Evolutionary conservation across 2,113 vertebrate genomes (phyloP), one percentile per base, ranked within the genome.

Genomic region (Pogonocichla stellata): DNA sequence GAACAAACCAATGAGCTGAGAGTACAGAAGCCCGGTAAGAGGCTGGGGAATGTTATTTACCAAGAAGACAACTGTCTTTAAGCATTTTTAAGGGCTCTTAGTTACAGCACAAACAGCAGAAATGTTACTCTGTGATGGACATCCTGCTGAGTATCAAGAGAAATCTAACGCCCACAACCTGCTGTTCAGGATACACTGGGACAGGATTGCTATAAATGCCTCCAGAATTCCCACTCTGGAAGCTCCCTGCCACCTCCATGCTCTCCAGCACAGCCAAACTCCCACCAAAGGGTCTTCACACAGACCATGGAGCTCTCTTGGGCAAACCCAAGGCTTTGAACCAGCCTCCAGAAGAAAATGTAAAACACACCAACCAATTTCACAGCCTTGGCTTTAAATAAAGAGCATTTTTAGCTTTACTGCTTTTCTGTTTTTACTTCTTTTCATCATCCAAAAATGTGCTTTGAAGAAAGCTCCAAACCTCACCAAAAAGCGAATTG

Each of bases 401-500:
- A 12, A 47, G 7, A 79, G 13, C 9, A 33, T 38, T 81, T 48
- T 82, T 36, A 48, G 51, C 61, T 62, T 72, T 34, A 60, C 26
- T 62, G 38, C 42, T 70, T 69, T 58, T 48, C 38, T 57, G 28
- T 43, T 62, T 70, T 72, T 8, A 47, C 33, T 74, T 28, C 51
- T 81, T 93, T 71, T 56, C 33, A 48, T 72, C 20, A 51, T 42
- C 12, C 29, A 71, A 58, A 71, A 24, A 40, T 7, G 14, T 11
- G 18, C 53, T 95, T 83, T 78, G 74, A 92, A 87, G 73, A 67
- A 90, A 72, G 48, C n/a, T 85, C 53, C 66, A 94, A 78, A 50
- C 26, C 40, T 71, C 66, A 85, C 29, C 61, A 81, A 72, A 95
- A 90, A 69, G 12, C 10, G 19, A 38, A 5, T 1, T 7, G 3